Base-by-base conservation (phyloP, 1,140 invertebrate genomes). In the Tyrophagus putrescentiae region DNA sequence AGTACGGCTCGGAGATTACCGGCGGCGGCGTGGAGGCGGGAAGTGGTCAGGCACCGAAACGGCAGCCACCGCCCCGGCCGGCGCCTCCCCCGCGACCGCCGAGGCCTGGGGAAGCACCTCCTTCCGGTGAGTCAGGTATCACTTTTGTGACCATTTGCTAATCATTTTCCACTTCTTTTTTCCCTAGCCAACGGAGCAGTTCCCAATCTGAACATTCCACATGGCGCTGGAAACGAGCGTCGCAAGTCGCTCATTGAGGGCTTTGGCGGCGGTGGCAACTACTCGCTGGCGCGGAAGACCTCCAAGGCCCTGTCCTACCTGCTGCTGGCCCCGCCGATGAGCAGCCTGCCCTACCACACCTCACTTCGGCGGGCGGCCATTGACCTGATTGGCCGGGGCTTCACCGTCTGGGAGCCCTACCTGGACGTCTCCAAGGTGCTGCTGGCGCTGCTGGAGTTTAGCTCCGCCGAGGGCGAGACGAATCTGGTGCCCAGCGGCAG, bases 341-440 rank as follows among this genome's bases (percentile, higher is more conserved):
- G 78, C 1, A 83, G 85, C 65, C 73, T 96, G 57, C 91, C 91
- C 0, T 75, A 85, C 16, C 84, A 94, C 72, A 94, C 91, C 16
- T 82, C 91, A 0, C 75, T 98, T 28, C 76, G 94, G 18, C 74
- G 94, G 62, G 93, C 95, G 18, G 92, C 95, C 3, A 94, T 98
- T 44, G 95, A 98, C 78, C 77, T 99, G 48, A 82, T 94, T 62
- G 79, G 95, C 1, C 78, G 94, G 48, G 95, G 95, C 28, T 99
- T 98, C 71, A 91, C 88, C 0, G 90, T 98, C 0, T 99, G 95
- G 95, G 93, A 98, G 72, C 92, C 93, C 0, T 95, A 97, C 72
- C 71, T 99, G 23, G 94, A 98, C 73, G 91, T 97, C 48, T 93
- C 91, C 32, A 90, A 90, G 73, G 85, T 95, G 28, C 72, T 95